phyloP scores from a whole-genome alignment of 1,140 invertebrate species.

The Wasmannia auropunctata region DNA sequence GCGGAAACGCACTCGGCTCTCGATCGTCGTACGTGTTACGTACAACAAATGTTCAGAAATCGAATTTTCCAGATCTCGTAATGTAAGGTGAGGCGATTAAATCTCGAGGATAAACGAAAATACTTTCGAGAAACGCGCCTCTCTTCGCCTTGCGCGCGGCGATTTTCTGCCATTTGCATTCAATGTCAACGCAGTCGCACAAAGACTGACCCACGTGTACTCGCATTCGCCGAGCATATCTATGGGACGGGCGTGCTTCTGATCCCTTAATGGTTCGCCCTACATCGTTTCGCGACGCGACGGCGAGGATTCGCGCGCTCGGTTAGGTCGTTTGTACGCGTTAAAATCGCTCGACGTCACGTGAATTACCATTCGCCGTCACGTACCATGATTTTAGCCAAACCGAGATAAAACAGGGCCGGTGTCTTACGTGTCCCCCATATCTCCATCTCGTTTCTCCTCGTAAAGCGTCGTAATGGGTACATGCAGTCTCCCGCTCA shows the following conservation, averaged over 20 bases:
- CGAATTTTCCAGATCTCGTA: neutral
- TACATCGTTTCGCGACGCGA: constrained; percentile 4
- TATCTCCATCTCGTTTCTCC: constrained; percentile 29
- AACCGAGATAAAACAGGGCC: constrained; percentile 48
- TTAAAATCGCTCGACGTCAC: constrained; percentile 40
- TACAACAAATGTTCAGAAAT: neutral
- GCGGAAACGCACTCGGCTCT: neutral
- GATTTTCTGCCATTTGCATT: constrained; percentile 30
- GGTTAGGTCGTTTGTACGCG: constrained; percentile 47
- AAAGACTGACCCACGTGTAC: constrained; percentile 3
- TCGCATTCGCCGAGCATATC: constrained; percentile 19
- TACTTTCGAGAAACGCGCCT: neutral
- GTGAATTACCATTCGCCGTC: constrained; percentile 34
- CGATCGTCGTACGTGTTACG: neutral
- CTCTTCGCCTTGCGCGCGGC: neutral
- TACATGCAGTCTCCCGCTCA: constrained; percentile 29
- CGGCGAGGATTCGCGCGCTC: neutral
- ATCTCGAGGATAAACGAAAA: neutral
- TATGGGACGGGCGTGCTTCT: neutral
- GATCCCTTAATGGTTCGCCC: constrained; percentile 37
- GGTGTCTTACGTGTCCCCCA: constrained; percentile 41
- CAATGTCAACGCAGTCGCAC: constrained; percentile 17
- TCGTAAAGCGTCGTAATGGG: constrained; percentile 37
- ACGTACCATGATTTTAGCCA: constrained; percentile 51
- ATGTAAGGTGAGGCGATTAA: neutral